A percentile compares a stretch with the other conserved stretches of the same genome.
Evolutionary conservation across 2,797 vertebrate species (phyloP).

Genomic region (Leptatherina wallacei): DNA sequence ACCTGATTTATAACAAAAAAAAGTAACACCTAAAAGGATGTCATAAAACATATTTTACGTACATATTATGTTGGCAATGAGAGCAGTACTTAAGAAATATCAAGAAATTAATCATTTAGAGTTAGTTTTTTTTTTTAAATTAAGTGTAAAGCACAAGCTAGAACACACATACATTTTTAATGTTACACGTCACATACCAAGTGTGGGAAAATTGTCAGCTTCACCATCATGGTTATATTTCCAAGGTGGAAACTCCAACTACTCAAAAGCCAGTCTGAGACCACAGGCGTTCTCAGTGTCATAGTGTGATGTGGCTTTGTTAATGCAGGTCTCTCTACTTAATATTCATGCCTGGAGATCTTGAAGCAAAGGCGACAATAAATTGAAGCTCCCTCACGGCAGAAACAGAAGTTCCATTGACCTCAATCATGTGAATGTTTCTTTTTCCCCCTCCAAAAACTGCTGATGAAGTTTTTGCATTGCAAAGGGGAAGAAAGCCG

Average conservation of each 20-base stretch:
- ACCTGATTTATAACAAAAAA: neutral
- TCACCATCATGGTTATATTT: neutral
- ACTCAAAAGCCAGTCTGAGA: neutral
- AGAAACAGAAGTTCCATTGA: neutral
- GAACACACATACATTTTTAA: too few relatives aligned
- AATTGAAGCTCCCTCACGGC: conserved; percentile 7
- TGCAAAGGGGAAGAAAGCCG: conserved; percentile 45
- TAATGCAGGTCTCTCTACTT: neutral
- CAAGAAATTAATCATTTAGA: neutral
- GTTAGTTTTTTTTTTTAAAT: too few relatives aligned
- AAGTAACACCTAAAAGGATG: neutral
- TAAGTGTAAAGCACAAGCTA: neutral
- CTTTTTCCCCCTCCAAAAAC: conserved; percentile 22
- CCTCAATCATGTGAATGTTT: conserved; percentile 6
- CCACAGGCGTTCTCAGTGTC: neutral
- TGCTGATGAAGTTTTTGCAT: conserved; percentile 48
- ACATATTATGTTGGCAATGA: neutral
- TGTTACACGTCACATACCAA: too few relatives aligned
- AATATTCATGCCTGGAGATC: neutral
- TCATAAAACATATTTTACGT: too few relatives aligned
- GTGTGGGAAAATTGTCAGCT: too few relatives aligned
- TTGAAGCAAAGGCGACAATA: neutral
- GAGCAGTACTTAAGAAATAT: neutral
- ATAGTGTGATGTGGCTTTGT: neutral
- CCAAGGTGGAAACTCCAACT: conserved; percentile 11